phyloP scores from a whole-genome alignment of 1,140 invertebrate species.

The Atopsyche davidsoni region DNA sequence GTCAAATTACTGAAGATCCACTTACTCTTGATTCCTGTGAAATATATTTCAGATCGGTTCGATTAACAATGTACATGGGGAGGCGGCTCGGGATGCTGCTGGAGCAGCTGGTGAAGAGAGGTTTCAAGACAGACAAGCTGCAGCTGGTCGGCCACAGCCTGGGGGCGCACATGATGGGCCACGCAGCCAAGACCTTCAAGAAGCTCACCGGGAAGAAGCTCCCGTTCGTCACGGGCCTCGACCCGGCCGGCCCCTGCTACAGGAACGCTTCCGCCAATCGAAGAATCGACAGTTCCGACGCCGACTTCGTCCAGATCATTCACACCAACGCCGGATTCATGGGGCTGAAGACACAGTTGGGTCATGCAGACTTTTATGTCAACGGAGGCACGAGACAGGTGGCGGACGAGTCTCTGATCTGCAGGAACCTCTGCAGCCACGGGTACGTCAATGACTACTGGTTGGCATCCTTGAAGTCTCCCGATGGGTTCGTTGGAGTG shows the following conservation, averaged over 20 bases:
- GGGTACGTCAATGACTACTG: not conserved
- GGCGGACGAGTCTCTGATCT: not conserved
- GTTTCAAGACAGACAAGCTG: constrained; percentile 8
- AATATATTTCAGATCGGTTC: constrained; percentile 8
- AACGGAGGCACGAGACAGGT: constrained; percentile 43
- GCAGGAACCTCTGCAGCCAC: not conserved
- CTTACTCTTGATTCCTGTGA: no score
- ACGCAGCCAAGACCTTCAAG: constrained; percentile 8
- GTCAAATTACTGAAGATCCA: no score
- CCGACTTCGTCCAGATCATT: constrained; percentile 59
- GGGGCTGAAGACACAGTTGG: constrained; percentile 43
- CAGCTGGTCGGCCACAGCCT: constrained; percentile 13
- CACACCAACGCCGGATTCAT: constrained; percentile 58
- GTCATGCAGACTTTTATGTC: constrained; percentile 52
- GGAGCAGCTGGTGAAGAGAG: not conserved
- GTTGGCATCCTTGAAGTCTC: not conserved
- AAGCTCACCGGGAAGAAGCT: constrained; percentile 11
- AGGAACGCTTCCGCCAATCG: constrained; percentile 5
- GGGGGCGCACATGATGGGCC: constrained; percentile 7
- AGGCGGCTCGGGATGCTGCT: constrained; percentile 5
- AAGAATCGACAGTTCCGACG: constrained; percentile 44
- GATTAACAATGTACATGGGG: constrained; percentile 2
- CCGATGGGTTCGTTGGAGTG: not conserved
- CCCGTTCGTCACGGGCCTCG: constrained; percentile 4
- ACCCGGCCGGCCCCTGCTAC: constrained; percentile 16